Conservation (phyloP, 2,797 vertebrate species). For the Nannoperca australis region DNA sequence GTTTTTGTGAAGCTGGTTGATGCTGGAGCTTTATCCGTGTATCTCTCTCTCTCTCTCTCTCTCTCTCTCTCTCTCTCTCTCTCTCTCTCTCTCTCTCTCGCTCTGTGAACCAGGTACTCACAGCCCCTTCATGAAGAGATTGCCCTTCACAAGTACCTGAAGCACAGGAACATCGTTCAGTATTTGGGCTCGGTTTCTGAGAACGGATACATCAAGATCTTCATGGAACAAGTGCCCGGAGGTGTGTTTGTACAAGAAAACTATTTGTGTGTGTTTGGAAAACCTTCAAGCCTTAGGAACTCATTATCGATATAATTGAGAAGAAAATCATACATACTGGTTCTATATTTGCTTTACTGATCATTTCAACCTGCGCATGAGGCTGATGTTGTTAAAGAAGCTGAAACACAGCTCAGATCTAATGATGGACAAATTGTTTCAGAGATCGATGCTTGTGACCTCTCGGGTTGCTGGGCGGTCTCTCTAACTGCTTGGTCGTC, state of each 20-base stretch:
- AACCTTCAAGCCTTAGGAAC: neutral
- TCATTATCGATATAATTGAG: neutral
- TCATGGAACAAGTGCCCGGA: constrained; percentile 99
- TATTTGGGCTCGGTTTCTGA: constrained; percentile 98
- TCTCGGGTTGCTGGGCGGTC: constrained; percentile 32
- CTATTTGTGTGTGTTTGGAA: neutral
- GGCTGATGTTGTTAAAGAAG: neutral
- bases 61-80: too few relatives aligned
- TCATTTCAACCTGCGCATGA: neutral
- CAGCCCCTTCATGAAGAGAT: constrained; percentile 99
- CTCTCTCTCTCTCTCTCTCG: too few relatives aligned
- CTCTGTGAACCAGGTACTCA: constrained; percentile 88
- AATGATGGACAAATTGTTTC: neutral
- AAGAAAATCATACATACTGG: neutral
- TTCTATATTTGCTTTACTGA: neutral
- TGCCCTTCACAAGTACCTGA: constrained; percentile 97
- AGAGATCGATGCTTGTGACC: constrained; percentile 54
- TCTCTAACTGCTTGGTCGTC: constrained; percentile 59
- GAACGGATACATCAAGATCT: constrained; percentile 98
- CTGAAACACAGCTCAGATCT: neutral
- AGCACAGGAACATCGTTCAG: constrained; percentile 99
- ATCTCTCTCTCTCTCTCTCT: too few relatives aligned
- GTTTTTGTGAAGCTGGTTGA: too few relatives aligned
- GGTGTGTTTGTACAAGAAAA: constrained; percentile 82
- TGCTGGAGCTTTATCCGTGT: too few relatives aligned